Evolutionary conservation across 2,113 vertebrate genomes (phyloP).

Genomic region (Bubo scandiacus): DNA sequence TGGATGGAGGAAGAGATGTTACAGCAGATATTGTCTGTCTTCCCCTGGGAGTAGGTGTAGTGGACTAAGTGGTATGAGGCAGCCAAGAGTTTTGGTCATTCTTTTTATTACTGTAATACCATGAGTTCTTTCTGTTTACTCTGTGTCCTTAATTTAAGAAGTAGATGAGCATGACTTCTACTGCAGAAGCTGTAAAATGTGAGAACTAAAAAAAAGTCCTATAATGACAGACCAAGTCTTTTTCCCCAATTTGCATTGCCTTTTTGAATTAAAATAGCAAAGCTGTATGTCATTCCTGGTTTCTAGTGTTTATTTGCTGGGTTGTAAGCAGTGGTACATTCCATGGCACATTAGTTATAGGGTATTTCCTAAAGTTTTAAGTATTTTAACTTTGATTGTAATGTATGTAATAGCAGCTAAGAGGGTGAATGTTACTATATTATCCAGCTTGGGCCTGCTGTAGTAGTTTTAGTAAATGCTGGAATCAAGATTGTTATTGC

Average conservation of each 20-base stretch:
- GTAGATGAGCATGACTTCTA: neutral
- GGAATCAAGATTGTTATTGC: neutral
- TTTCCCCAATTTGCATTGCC: neutral
- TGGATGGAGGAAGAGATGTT: neutral
- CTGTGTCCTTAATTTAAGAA: neutral
- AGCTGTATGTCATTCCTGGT: neutral
- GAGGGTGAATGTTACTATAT: neutral
- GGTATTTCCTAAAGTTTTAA: neutral
- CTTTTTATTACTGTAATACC: neutral
- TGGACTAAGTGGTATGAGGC: neutral
- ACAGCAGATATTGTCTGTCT: neutral
- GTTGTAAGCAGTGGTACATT: neutral
- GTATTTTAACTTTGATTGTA: neutral
- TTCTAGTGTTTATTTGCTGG: neutral
- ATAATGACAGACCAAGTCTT: neutral
- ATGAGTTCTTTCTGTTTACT: neutral
- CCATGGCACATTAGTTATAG: neutral
- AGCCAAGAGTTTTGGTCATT: neutral
- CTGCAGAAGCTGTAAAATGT: neutral
- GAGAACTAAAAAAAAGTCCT: neutral
- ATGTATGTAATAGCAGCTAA: neutral
- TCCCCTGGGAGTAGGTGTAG: neutral
- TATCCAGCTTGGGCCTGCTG: neutral
- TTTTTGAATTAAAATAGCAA: neutral
- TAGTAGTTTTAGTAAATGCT: neutral